A percentile compares a stretch with the other conserved stretches of the same genome.
Evolutionary conservation across 2,888 invertebrate genomes (phyloP).

Genomic region (Drosophila basisetae): DNA sequence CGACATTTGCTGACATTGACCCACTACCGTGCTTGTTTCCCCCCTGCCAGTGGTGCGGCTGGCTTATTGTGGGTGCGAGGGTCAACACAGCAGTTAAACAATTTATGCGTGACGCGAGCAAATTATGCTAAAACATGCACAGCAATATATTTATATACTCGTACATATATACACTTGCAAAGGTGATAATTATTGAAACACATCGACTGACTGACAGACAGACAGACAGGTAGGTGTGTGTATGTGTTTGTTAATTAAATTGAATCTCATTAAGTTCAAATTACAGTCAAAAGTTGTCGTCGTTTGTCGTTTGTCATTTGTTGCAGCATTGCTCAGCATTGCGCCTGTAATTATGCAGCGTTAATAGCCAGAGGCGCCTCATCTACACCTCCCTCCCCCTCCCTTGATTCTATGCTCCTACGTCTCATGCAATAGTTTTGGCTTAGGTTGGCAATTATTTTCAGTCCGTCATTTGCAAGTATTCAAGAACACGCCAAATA

Average conservation of each 20-base stretch:
- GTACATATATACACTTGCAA: conserved; percentile 17
- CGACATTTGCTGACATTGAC: conserved; percentile 68
- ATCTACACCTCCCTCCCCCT: not conserved
- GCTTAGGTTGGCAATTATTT: conserved; percentile 42
- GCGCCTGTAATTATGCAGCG: conserved; percentile 75
- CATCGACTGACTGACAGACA: conserved; percentile 11
- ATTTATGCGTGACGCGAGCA: conserved; percentile 47
- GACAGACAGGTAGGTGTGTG: conserved; percentile 12
- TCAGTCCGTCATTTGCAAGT: conserved; percentile 54
- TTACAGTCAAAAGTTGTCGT: conserved; percentile 63
- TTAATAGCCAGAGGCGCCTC: conserved; percentile 30
- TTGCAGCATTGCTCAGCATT: conserved; percentile 37
- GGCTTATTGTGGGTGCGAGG: conserved; percentile 50
- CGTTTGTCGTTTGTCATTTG: conserved; percentile 46
- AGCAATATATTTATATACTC: conserved; percentile 3
- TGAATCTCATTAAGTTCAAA: conserved; percentile 78
- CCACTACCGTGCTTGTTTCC: conserved; percentile 39
- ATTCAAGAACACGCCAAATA: conserved; percentile 61
- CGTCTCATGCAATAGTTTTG: conserved; percentile 1
- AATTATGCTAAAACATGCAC: conserved; percentile 53
- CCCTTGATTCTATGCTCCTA: not conserved
- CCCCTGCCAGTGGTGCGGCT: not conserved
- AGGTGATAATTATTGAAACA: conserved; percentile 52
- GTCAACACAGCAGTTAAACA: conserved; percentile 45
- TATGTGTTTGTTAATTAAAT: conserved; percentile 63